These are phyloP conservation scores for Caenorhabditis tropicalis DNA, from an alignment of 1,140 invertebrate genomes.

Conservation along the genomic window DNA sequence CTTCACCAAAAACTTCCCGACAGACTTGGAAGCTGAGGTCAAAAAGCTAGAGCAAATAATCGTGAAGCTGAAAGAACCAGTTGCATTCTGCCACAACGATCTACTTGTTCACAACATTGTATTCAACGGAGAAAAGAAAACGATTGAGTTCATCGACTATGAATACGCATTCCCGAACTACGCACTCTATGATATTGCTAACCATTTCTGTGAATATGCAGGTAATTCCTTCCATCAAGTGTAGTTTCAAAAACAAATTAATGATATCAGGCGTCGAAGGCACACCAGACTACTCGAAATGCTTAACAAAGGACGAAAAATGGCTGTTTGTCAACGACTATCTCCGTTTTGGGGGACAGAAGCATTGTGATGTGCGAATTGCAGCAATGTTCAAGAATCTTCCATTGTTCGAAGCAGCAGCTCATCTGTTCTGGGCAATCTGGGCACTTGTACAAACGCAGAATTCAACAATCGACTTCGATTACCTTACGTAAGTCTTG, in stretches of 20 bases:
- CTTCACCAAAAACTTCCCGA: neutral
- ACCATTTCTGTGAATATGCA: slow-evolving; percentile 96
- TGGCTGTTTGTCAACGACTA: slow-evolving; percentile 61
- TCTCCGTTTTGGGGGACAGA: slow-evolving; percentile 48
- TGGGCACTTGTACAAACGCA: slow-evolving; percentile 91
- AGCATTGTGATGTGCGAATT: slow-evolving; percentile 50
- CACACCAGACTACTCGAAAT: slow-evolving; percentile 69
- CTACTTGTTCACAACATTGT: slow-evolving; percentile 91
- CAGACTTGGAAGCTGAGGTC: neutral
- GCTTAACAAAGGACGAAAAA: slow-evolving; percentile 59
- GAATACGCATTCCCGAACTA: slow-evolving; percentile 94
- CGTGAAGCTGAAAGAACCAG: slow-evolving; percentile 77
- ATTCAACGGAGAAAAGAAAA: slow-evolving; percentile 78
- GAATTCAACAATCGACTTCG: slow-evolving; percentile 89
- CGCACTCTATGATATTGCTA: slow-evolving; percentile 93
- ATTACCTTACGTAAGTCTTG: slow-evolving; percentile 82
- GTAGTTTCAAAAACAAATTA: neutral
- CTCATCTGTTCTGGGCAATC: slow-evolving; percentile 89
- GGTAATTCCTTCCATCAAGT: slow-evolving; percentile 75
- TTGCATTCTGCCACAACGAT: slow-evolving; percentile 97
- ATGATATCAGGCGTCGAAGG: slow-evolving; percentile 71
- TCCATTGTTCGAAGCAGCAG: slow-evolving; percentile 72
- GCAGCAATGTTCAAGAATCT: slow-evolving; percentile 51
- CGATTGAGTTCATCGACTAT: slow-evolving; percentile 92
- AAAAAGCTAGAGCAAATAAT: slow-evolving; percentile 73